Evolutionary conservation across 2,797 vertebrate species (phyloP).

Genomic region (Choloepus didactylus): DNA sequence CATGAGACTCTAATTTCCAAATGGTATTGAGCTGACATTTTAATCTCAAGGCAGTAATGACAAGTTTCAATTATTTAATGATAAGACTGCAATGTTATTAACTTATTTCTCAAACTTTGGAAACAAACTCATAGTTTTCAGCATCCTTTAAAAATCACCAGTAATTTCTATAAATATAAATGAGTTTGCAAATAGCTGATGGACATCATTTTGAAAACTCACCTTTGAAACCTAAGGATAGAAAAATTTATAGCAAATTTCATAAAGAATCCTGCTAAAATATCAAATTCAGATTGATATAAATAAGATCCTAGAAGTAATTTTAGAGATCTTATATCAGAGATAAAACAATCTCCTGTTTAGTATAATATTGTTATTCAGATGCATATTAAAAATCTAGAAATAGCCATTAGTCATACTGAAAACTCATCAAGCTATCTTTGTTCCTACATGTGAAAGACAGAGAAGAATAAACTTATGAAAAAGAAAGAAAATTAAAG

Average conservation of each 20-base stretch:
- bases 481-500: neutral
- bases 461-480: neutral
- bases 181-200: neutral
- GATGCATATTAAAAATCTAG: neutral
- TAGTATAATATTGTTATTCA: neutral
- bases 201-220: neutral
- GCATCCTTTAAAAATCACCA: neutral
- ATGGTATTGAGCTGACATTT: conserved; percentile 3
- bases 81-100: neutral
- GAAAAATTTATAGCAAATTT: neutral
- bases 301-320: neutral
- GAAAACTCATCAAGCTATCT: neutral
- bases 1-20: conserved; percentile 6
- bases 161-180: conserved; percentile 27
- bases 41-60: conserved; percentile 38
- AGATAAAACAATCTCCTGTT: neutral
- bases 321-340: neutral
- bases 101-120: neutral
- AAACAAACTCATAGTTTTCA: conserved; percentile 13
- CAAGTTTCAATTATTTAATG: neutral
- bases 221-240: neutral
- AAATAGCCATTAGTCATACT: neutral
- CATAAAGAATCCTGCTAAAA: neutral
- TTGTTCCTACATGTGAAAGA: neutral
- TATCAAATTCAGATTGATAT: neutral